Evolutionary conservation across 2,113 vertebrate species (phyloP), one percentile per base, ranked within the genome.

Genomic region (Shinisaurus crocodilurus): DNA sequence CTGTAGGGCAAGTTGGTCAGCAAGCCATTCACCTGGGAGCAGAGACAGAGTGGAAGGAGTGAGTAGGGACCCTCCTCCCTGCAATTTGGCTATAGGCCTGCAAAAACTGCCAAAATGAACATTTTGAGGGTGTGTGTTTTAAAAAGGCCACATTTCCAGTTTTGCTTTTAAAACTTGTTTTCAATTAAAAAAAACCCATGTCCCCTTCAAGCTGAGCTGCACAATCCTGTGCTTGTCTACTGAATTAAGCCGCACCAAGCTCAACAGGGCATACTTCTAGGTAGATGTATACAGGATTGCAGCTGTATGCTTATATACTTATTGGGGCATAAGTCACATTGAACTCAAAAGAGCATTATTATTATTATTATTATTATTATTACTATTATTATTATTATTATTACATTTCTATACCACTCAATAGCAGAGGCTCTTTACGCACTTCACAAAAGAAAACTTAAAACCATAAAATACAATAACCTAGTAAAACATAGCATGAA

Each of bases 21-120:
- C 86, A 95, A 93, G 29, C 95, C 91, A 89, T 97, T 96, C 13
- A 97, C 88, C 97, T 97, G 79, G 43, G 54, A 82, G 75, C 16
- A 54, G 27, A 90, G 54, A 75, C 6, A 88, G 9, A 60, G 15
- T 13, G 57, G 45, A n/a, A 75, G 6, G 37, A 29, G 7, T 63
- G 1, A 20, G 57, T 34, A 6, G 10, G 8, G 18, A 45, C 15
- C 8, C 65, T 80, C 43, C 54, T 10, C 13, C 43, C 15, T 40
- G 70, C 13, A 74, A 37, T 37, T 32, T 45, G 27, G 65, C 50
- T 45, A 18, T 20, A 18, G 3, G 29, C 8, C 10, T 74, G 37
- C 6, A 18, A 15, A 74, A 74, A 74, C 15, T 34, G 10, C 34
- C n/a, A 3, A 74, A n/a, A 74, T 74, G 10, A 74, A 74, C 60